These are phyloP conservation scores for Hirtodrosophila confusa DNA, from an alignment of 2,888 invertebrate species.

Conservation along the genomic window DNA sequence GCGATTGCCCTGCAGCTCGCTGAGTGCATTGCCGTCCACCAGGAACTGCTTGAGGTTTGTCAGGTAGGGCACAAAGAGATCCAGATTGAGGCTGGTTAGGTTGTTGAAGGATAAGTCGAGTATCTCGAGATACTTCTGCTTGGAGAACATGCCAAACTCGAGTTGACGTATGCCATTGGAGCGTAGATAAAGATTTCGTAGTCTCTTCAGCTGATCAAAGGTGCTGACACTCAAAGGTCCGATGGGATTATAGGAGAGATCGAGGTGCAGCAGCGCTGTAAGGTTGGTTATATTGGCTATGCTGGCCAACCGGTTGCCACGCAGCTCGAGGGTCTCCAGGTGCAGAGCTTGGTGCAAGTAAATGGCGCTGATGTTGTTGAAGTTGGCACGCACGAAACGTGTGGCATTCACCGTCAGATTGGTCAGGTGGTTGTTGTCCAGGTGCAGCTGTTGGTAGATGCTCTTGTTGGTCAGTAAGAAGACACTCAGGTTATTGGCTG, in stretches of 20 bases:
- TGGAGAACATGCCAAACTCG: constrained; percentile 83
- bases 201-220: constrained; percentile 80
- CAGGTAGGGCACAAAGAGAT: constrained; percentile 82
- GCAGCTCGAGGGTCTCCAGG: constrained; percentile 78
- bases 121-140: constrained; percentile 83
- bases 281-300: constrained; percentile 80
- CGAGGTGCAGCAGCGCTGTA: constrained; percentile 74
- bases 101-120: constrained; percentile 85
- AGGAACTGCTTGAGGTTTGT: constrained; percentile 78
- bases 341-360: constrained; percentile 68
- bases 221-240: constrained; percentile 81
- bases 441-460: constrained; percentile 72
- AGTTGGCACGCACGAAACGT: constrained; percentile 78
- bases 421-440: constrained; percentile 80
- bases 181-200: constrained; percentile 78
- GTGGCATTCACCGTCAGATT: constrained; percentile 79
- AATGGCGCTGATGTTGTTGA: constrained; percentile 79
- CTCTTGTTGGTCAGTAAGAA: constrained; percentile 78
- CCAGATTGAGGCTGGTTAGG: constrained; percentile 84
- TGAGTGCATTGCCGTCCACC: constrained; percentile 81
- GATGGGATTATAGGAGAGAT: constrained; percentile 82
- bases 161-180: constrained; percentile 73
- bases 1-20: constrained; percentile 79
- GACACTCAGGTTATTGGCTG: constrained; percentile 66
- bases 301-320: constrained; percentile 73